phyloP scores from a whole-genome alignment of 2,797 vertebrate species.

The Melanotaenia pygmaea region DNA sequence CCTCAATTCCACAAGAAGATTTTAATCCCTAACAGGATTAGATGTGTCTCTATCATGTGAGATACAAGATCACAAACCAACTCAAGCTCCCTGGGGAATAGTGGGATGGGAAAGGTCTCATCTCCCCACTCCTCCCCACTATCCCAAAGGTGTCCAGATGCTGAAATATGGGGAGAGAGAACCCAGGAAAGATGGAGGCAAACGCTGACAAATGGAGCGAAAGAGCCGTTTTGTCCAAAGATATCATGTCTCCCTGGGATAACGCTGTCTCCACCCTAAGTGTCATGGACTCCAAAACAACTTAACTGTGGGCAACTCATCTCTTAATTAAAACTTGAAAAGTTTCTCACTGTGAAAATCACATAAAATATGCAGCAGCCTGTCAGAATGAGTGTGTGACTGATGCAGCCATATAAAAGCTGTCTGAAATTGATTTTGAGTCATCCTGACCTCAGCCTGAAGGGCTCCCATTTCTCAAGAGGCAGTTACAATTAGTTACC shows the following conservation, averaged over 20 bases:
- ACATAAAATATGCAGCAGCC: constrained; percentile 44
- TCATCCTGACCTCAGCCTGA: constrained; percentile 88
- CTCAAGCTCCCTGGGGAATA: constrained; percentile 58
- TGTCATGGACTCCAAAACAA: constrained; percentile 58
- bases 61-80: constrained; percentile 76
- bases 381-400: constrained; percentile 55
- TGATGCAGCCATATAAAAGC: constrained; percentile 87
- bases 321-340: constrained; percentile 68
- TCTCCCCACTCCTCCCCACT: constrained; percentile 41
- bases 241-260: constrained; percentile 68
- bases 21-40: constrained; percentile 81
- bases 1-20: constrained; percentile 65
- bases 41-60: constrained; percentile 80
- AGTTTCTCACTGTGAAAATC: constrained; percentile 49
- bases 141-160: constrained; percentile 78
- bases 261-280: constrained; percentile 43
- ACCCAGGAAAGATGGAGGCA: constrained; percentile 51
- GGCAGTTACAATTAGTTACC: constrained; percentile 74
- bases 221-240: constrained; percentile 70
- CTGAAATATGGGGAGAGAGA: constrained; percentile 50
- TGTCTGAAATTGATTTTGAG: constrained; percentile 93
- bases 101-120: constrained; percentile 54
- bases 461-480: constrained; percentile 63
- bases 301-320: constrained; percentile 30
- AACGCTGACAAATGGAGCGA: constrained; percentile 70